Conservation (phyloP, 2,113 vertebrate genomes). For the Opisthocomus hoazin region DNA sequence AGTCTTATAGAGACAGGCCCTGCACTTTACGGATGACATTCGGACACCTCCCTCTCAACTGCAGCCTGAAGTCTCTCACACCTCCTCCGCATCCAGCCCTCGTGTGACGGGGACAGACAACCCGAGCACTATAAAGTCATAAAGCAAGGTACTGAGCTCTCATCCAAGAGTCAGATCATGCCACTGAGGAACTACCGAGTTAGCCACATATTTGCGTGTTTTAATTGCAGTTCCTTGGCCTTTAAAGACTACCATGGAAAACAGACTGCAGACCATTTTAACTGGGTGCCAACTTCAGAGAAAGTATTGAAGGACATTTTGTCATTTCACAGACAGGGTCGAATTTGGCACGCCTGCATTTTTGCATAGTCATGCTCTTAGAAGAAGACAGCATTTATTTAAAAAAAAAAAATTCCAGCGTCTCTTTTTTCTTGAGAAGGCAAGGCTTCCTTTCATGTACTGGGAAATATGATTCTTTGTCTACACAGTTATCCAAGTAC, state of each 20-base stretch:
- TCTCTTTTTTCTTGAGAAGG: background rate
- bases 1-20: background rate
- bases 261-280: background rate
- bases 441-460: background rate
- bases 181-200: background rate
- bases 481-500: background rate
- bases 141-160: background rate
- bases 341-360: background rate
- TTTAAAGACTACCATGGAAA: background rate
- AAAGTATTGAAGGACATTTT: background rate
- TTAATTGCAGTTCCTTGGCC: background rate
- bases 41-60: background rate
- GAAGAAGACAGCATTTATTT: background rate
- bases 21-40: background rate
- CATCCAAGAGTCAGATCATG: background rate
- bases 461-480: background rate
- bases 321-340: background rate
- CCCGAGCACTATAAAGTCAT: background rate
- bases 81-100: background rate
- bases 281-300: background rate
- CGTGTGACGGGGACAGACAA: accelerated
- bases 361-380: background rate
- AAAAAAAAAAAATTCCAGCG: background rate
- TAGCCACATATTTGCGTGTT: background rate
- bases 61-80: background rate